phyloP scores from a whole-genome alignment of 2,797 vertebrate species.

The Acanthiza pusilla region DNA sequence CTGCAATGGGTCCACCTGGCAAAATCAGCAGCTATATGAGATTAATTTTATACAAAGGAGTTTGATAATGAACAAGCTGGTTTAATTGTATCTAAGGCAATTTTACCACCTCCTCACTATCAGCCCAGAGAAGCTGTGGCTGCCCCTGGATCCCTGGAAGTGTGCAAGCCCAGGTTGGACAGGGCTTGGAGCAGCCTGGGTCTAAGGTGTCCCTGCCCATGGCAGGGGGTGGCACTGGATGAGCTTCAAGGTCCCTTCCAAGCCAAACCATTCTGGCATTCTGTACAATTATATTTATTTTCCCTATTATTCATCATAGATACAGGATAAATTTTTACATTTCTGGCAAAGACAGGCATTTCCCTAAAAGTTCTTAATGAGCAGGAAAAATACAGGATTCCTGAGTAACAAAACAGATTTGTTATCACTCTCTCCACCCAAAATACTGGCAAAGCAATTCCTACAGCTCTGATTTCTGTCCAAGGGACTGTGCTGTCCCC shows the following conservation, averaged over 20 bases:
- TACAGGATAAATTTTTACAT: neutral
- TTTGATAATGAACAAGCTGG: neutral
- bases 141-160: neutral
- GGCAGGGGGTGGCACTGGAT: neutral
- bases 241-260: neutral
- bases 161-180: neutral
- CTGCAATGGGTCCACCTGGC: rapidly evolving
- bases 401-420: neutral
- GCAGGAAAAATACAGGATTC: neutral
- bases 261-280: neutral
- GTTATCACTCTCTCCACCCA: neutral
- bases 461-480: neutral
- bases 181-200: rapidly evolving
- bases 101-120: neutral
- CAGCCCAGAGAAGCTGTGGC: neutral
- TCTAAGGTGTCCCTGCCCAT: neutral
- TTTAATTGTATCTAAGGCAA: neutral
- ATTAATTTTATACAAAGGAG: neutral
- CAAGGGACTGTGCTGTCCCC: neutral
- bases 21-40: neutral
- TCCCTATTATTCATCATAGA: neutral
- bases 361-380: neutral
- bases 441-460: neutral
- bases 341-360: neutral
- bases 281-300: neutral